phyloP scores from a whole-genome alignment of 1,140 invertebrate species.

The Drosophila orosa region DNA sequence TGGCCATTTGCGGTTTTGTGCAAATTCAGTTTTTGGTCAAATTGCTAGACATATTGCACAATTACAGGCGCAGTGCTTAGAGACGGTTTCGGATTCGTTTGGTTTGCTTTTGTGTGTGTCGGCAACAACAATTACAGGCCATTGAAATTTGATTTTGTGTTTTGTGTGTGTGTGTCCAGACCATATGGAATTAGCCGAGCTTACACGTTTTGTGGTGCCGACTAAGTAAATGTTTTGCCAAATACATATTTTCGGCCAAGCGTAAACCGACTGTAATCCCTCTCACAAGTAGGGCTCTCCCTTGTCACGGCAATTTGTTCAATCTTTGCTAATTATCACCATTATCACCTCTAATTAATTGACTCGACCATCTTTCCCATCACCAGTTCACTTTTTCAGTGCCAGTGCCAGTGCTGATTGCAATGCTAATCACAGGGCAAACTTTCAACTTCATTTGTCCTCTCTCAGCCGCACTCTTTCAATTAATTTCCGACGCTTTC shows the following conservation, averaged over 20 bases:
- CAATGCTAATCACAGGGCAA: conserved; percentile 51
- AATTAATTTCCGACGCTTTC: conserved; percentile 37
- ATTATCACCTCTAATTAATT: conserved; percentile 41
- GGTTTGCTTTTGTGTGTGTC: conserved; percentile 18
- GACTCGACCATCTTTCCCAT: conserved; percentile 1
- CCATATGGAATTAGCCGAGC: conserved; percentile 29
- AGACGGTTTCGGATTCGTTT: conserved; percentile 16
- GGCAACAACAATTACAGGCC: conserved; percentile 32
- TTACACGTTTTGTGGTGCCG: conserved; percentile 32
- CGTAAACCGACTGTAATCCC: not conserved
- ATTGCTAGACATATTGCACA: conserved; percentile 46
- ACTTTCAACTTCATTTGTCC: conserved; percentile 47
- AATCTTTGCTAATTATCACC: conserved; percentile 20
- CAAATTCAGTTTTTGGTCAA: conserved; percentile 40
- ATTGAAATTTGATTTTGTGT: conserved; percentile 44
- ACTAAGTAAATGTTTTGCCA: conserved; percentile 18
- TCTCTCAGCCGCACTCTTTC: conserved; percentile 19
- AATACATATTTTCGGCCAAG: conserved; percentile 8
- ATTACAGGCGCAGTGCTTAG: conserved; percentile 31
- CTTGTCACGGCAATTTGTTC: not conserved
- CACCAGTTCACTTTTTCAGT: not conserved
- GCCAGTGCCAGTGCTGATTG: not conserved
- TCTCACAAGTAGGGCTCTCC: not conserved
- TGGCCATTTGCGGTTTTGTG: conserved; percentile 49
- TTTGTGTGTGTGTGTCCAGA: conserved; percentile 15